Conservation (phyloP, 2,113 vertebrate species). For the Phalacrocorax pelagicus region DNA sequence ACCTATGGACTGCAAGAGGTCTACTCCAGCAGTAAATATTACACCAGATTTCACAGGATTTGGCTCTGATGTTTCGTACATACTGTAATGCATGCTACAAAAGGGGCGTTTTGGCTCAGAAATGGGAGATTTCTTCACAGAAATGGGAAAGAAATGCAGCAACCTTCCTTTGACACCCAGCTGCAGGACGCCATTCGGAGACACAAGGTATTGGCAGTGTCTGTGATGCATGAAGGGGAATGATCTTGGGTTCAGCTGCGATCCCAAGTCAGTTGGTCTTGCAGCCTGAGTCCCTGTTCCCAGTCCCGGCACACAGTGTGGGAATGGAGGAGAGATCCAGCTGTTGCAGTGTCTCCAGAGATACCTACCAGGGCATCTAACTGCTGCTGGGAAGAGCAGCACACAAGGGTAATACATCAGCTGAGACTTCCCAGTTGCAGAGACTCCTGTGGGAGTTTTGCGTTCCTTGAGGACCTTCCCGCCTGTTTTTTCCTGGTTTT, state of each 20-base stretch:
- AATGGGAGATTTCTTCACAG: neutral
- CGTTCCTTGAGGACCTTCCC: neutral
- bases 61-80: neutral
- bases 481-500: neutral
- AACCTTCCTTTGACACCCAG: neutral
- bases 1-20: neutral
- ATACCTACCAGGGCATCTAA: neutral
- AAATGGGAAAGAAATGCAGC: neutral
- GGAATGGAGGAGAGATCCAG: neutral
- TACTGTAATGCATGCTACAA: neutral
- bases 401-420: neutral
- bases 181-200: neutral
- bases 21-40: neutral
- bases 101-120: neutral
- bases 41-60: neutral
- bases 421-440: neutral
- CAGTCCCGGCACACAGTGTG: neutral
- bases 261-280: neutral
- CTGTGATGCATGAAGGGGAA: neutral
- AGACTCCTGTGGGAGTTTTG: neutral
- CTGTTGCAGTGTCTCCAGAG: accelerated
- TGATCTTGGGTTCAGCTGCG: neutral
- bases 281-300: neutral
- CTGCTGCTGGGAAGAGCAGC: neutral
- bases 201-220: accelerated